Evolutionary conservation across 2,888 invertebrate genomes (phyloP).

Genomic region (Strigamia transsilvanica): DNA sequence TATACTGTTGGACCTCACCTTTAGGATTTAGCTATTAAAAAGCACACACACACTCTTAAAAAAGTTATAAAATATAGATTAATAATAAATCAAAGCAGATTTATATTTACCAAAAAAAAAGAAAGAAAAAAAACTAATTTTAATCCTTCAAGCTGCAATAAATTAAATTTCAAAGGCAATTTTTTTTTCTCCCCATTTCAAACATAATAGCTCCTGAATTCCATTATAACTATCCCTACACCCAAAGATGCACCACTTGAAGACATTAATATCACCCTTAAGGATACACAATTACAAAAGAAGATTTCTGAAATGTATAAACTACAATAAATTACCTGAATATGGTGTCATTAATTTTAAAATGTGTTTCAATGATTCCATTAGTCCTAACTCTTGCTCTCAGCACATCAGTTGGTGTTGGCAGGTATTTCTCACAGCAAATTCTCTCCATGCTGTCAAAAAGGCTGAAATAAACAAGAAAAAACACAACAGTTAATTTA

Average conservation of each 20-base stretch:
- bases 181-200: not conserved
- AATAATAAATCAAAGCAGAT: too few species aligned
- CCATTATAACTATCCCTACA: not conserved
- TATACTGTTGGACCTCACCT: too few species aligned
- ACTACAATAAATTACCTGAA: slow-evolving; percentile 62
- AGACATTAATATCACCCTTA: not conserved
- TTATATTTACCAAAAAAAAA: too few species aligned
- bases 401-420: slow-evolving; percentile 72
- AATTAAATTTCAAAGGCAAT: too few species aligned
- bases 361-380: slow-evolving; percentile 74
- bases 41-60: too few species aligned
- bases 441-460: slow-evolving; percentile 75
- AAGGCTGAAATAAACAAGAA: slow-evolving; percentile 66
- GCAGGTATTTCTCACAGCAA: slow-evolving; percentile 71
- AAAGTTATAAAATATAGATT: too few species aligned
- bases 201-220: too few species aligned
- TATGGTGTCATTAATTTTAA: slow-evolving; percentile 71
- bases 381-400: slow-evolving; percentile 73
- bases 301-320: not conserved
- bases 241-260: not conserved
- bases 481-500: slow-evolving; percentile 46
- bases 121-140: too few species aligned
- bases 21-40: too few species aligned
- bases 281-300: not conserved
- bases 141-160: too few species aligned